These are phyloP conservation scores for Epistrophe grossulariae DNA, from an alignment of 2,888 invertebrate genomes.

Conservation along the genomic window DNA sequence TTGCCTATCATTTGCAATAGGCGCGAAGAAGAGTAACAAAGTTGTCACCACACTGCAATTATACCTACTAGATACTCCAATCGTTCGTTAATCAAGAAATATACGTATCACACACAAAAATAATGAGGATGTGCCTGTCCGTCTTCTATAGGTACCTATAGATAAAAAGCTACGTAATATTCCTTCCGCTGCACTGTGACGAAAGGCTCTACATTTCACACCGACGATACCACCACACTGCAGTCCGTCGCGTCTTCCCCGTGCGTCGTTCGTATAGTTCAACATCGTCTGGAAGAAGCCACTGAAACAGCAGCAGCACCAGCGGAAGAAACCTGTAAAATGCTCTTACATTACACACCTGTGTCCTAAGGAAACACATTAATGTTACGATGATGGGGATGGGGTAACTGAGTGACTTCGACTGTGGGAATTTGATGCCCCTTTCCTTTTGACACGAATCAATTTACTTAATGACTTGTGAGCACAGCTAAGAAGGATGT, in stretches of 20 bases:
- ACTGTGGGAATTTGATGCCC: constrained; percentile 71
- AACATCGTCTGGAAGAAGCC: constrained; percentile 53
- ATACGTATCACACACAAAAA: constrained; percentile 30
- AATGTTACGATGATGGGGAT: constrained; percentile 27
- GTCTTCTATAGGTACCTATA: constrained; percentile 1
- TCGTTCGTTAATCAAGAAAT: constrained; percentile 44
- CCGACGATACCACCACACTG: neutral
- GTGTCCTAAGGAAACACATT: constrained; percentile 55
- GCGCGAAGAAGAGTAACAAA: constrained; percentile 42
- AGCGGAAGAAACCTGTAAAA: constrained; percentile 73
- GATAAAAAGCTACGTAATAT: constrained; percentile 19
- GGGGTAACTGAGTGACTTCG: constrained; percentile 7
- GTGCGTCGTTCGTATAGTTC: neutral
- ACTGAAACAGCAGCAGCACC: constrained; percentile 40
- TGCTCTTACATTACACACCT: constrained; percentile 58
- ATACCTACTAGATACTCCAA: neutral
- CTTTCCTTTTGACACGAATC: constrained; percentile 68
- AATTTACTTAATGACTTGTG: constrained; percentile 73
- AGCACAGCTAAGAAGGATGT: constrained; percentile 67
- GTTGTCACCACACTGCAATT: constrained; percentile 54
- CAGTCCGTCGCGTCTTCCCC: too few species aligned
- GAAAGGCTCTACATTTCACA: constrained; percentile 59
- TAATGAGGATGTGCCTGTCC: constrained; percentile 47
- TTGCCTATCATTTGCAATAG: constrained; percentile 38
- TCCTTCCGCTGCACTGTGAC: constrained; percentile 57